Percentiles rank a stretch among this genome's conserved stretches.
Conservation (phyloP, 2,113 vertebrate genomes). For the Setophaga kirtlandii region DNA sequence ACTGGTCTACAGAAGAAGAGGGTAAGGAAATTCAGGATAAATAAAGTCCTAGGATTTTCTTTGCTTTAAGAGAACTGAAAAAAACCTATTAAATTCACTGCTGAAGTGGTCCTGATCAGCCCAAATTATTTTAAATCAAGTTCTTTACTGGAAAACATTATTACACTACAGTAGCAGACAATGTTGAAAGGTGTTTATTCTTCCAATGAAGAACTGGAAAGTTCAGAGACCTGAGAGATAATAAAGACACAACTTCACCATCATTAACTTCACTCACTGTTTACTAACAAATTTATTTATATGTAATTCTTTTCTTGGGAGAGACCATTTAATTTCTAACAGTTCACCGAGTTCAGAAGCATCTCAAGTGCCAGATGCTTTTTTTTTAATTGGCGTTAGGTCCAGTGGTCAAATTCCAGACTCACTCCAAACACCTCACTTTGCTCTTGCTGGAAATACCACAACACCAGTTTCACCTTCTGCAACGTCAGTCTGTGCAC, state of each 20-base stretch:
- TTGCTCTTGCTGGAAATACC: not conserved
- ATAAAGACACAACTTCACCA: not conserved
- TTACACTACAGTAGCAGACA: not conserved
- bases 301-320: not conserved
- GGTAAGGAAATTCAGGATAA: not conserved
- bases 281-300: not conserved
- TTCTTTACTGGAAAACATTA: not conserved
- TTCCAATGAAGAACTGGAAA: not conserved
- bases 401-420: not conserved
- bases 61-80: not conserved
- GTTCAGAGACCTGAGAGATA: not conserved
- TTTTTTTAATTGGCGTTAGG: not conserved
- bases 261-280: not conserved
- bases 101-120: not conserved
- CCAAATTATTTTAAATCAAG: not conserved
- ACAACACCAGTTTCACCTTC: not conserved
- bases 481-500: not conserved
- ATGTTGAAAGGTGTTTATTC: not conserved
- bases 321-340: not conserved
- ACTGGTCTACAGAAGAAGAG: not conserved
- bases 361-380: not conserved
- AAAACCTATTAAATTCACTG: not conserved
- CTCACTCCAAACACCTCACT: not conserved
- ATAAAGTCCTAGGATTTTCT: not conserved
- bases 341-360: not conserved